Base-by-base conservation (phyloP, 2,888 invertebrate species). In the Amorpha juglandis region DNA sequence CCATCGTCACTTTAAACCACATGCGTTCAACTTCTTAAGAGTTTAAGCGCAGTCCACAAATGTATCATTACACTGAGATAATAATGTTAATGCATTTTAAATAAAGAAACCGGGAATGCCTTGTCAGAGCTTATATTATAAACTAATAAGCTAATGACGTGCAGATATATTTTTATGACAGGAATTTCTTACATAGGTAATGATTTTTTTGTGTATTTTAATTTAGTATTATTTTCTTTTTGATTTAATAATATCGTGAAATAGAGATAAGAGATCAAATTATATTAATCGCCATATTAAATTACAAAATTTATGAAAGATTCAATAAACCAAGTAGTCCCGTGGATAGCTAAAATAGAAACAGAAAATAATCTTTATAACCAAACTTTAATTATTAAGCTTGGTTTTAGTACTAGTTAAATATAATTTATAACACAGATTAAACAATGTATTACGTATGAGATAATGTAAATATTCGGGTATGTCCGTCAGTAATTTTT, bases 1-100 rank as follows among this genome's bases (percentile, higher is more conserved):
- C 53, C 14, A 14, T 48, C 65, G 66, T 71, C 67, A 69, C 67
- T 53, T 67, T 53, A 67, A 68, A 70, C 71, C 66, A 67, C 70
- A 16, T 45, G 33, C 55, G 45, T 42, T 52, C 55, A 16, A 38
- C 50, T 63, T 48, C 50, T n/a, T 63, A 7, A 45, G 21, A 6
- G 33, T 9, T 38, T 42, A 35, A 48, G 14, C 45, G 27, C n/a
- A 38, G 33, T 48, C 9, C 53, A 52, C 38, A 42, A 63, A 19
- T 35, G 6, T n/a, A 19, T 38, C 38, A 11, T 12, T n/a, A 55
- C 9, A 16, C 12, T 12, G 58, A 42, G 58, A 6, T 42, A 12
- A 19, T 58, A 58, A 19, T 38, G 55, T 38, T 19, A 42, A 58
- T 42, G 58, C 42, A 58, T 58, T 19, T 4, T 4, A 14, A 42